phyloP scores from a whole-genome alignment of 2,113 vertebrate genomes.

The Megaleporinus macrocephalus region DNA sequence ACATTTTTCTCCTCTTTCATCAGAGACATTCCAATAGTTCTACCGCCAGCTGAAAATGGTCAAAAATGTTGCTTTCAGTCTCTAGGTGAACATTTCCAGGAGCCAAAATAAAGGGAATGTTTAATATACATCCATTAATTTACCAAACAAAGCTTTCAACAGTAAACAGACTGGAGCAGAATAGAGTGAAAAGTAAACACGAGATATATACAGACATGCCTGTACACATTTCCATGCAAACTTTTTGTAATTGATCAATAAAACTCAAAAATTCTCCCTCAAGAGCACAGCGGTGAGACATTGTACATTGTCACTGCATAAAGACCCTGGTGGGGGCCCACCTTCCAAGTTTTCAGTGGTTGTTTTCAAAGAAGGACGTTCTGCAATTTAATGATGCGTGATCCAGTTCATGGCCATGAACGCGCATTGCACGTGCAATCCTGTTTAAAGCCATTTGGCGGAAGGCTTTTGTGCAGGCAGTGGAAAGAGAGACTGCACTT shows the following conservation, averaged over 20 bases:
- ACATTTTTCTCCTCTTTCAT: too few relatives aligned
- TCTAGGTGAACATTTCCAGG: too few relatives aligned
- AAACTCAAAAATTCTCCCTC: too few relatives aligned
- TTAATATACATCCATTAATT: too few relatives aligned
- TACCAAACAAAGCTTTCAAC: too few relatives aligned
- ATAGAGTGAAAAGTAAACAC: neutral
- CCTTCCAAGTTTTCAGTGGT: neutral
- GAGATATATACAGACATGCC: too few relatives aligned
- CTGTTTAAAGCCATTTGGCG: neutral
- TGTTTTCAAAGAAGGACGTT: conserved; percentile 12
- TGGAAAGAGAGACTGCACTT: neutral
- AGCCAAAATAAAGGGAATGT: too few relatives aligned
- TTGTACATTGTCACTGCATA: conserved; percentile 2
- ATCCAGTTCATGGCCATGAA: neutral
- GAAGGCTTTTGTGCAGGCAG: neutral
- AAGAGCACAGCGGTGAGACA: neutral
- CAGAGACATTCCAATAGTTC: too few relatives aligned
- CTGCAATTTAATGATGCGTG: conserved; percentile 10
- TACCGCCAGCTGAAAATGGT: too few relatives aligned
- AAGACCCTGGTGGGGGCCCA: neutral
- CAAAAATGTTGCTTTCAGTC: too few relatives aligned
- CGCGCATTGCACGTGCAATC: neutral
- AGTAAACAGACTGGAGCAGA: neutral
- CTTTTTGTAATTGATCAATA: too few relatives aligned
- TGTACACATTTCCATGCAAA: too few relatives aligned